These are phyloP conservation scores for Aptenodytes forsteri DNA, from an alignment of 2,113 vertebrate genomes.

Conservation along the genomic window DNA sequence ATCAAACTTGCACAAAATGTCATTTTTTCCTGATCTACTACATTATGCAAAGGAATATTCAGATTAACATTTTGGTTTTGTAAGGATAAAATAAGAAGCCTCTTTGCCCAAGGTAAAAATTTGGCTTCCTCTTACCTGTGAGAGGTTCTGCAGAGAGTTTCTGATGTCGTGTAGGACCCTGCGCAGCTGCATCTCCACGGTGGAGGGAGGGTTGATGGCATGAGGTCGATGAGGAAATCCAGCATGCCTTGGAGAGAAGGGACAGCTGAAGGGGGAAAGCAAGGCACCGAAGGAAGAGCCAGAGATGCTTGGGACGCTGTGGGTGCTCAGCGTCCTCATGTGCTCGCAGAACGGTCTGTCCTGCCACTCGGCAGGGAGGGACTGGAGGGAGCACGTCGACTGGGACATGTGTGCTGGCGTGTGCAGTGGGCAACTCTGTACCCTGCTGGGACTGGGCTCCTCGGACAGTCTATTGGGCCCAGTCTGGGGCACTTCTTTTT, in stretches of 20 bases:
- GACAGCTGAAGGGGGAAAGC: constrained; percentile 61
- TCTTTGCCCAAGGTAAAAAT: neutral
- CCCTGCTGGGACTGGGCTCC: constrained; percentile 44
- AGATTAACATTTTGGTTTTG: neutral
- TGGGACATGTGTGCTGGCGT: constrained; percentile 66
- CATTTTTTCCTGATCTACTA: neutral
- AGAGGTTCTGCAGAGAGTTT: constrained; percentile 88
- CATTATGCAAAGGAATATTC: neutral
- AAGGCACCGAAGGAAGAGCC: constrained; percentile 53
- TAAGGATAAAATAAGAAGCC: neutral
- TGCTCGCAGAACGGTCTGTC: constrained; percentile 74
- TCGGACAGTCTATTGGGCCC: neutral
- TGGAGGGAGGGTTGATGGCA: constrained; percentile 74
- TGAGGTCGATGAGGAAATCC: constrained; percentile 49
- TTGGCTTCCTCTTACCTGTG: constrained; percentile 78
- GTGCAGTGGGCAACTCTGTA: constrained; percentile 59
- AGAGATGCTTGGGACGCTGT: constrained; percentile 84
- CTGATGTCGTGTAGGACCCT: constrained; percentile 92
- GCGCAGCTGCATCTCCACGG: constrained; percentile 92
- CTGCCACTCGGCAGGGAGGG: constrained; percentile 78
- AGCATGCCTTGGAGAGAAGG: constrained; percentile 61
- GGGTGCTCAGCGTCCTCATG: constrained; percentile 80
- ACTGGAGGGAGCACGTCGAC: constrained; percentile 83
- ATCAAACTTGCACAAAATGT: neutral
- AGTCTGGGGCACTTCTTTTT: constrained; percentile 26